A percentile compares a stretch with the other conserved stretches of the same genome.
Evolutionary conservation across 2,888 invertebrate species (phyloP).

Genomic region (Protophormia terraenovae): DNA sequence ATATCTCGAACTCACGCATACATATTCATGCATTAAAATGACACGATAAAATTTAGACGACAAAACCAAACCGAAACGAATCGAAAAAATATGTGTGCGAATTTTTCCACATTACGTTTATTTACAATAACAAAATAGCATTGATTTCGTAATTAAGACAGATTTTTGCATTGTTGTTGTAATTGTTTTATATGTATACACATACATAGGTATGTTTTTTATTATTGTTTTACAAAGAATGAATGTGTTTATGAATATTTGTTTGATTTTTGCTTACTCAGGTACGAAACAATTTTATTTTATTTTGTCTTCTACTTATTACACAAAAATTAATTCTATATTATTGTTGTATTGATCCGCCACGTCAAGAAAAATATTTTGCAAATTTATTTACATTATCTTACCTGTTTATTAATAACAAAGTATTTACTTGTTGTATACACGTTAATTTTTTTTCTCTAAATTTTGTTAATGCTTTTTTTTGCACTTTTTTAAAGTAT

Average conservation of each 20-base stretch:
- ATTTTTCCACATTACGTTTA: constrained; percentile 51
- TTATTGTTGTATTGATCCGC: constrained; percentile 14
- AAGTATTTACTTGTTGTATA: neutral
- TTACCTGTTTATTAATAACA: constrained; percentile 14
- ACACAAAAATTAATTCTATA: neutral
- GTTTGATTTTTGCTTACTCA: constrained; percentile 35
- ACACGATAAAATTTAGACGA: constrained; percentile 25
- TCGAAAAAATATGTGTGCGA: constrained; percentile 22
- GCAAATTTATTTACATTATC: constrained; percentile 17
- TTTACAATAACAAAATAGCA: constrained; percentile 40
- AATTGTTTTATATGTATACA: neutral
- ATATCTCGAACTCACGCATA: neutral
- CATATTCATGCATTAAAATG: neutral
- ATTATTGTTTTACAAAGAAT: neutral
- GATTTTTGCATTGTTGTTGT: constrained; percentile 17
- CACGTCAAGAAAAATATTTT: constrained; percentile 33
- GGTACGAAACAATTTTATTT: neutral
- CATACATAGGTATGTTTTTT: neutral
- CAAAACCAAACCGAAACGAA: neutral
- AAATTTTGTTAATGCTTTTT: neutral
- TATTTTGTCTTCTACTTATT: neutral
- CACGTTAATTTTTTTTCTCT: neutral
- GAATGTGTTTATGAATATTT: neutral
- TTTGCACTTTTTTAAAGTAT: neutral
- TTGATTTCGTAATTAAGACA: constrained; percentile 56